Conservation (phyloP, 2,113 vertebrate species). For the Lycaon pictus region DNA sequence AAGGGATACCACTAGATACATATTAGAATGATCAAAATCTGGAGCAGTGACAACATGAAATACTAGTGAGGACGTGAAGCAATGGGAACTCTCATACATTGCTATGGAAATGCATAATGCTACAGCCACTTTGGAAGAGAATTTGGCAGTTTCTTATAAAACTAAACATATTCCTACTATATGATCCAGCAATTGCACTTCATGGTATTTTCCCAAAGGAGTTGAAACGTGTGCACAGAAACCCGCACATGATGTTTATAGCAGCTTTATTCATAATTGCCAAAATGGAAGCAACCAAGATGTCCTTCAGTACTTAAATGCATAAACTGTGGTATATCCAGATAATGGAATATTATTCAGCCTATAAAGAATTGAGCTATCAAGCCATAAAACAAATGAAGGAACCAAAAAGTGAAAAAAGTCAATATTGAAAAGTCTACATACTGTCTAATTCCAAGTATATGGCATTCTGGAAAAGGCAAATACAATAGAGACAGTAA, state of each 20-base stretch:
- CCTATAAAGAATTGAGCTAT: background rate
- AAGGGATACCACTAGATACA: background rate
- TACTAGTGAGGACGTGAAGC: background rate
- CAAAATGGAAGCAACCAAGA: conserved; percentile 23
- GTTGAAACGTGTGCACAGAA: background rate
- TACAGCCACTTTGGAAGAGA: background rate
- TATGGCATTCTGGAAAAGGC: background rate
- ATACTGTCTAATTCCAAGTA: background rate
- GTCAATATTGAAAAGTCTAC: background rate
- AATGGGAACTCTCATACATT: background rate
- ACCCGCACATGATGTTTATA: background rate
- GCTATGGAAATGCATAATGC: background rate
- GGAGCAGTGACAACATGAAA: background rate
- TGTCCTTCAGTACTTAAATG: background rate
- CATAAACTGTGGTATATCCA: background rate
- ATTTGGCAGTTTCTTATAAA: background rate
- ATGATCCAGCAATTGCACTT: background rate
- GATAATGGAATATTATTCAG: background rate
- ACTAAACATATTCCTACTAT: background rate
- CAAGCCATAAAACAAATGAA: background rate
- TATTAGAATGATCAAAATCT: background rate
- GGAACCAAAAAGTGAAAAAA: background rate
- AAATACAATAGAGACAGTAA: background rate
- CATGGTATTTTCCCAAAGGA: conserved; percentile 31
- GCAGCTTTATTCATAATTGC: background rate